Evolutionary conservation across 1,140 invertebrate genomes (phyloP), one percentile per base, ranked within the genome.

Genomic region (Luehdorfia chinensis): DNA sequence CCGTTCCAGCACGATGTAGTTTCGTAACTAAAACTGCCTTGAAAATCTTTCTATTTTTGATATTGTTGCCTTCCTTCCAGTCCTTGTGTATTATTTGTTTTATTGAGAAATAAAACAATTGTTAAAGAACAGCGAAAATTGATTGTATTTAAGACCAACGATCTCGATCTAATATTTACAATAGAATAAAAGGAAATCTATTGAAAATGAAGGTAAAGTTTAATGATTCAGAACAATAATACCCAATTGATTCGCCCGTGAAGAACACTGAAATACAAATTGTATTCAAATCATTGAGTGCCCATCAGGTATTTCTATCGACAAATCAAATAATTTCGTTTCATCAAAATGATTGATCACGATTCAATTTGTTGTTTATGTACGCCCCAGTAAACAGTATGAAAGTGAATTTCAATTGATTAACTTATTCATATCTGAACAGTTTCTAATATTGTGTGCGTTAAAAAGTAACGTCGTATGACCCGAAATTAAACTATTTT

Each of bases 281-380:
- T 34, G 41, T 53, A 59, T 59, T 50, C 50, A 34, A 43, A 44
- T 34, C 44, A 47, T 39, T 50, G 43, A 27, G 23, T 43, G 30
- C 33, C 46, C 50, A 52, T 60, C 49, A 46, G 27, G 18, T 45
- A 39, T 44, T 44, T 39, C 47, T 46, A 50, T 43, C 49, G 37
- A 47, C 53, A 53, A 58, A 55, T 45, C 48, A 44, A 57, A 58
- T 55, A 50, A 67, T 60, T 57, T 58, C 43, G 47, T 65, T 65
- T 55, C 51, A 47, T 52, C 50, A 43, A 61, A 69, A 66, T 66
- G 67, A 74, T 66, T 74, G 65, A 69, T 71, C 53, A 46, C 48
- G 32, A 39, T 53, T 59, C 56, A 59, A 66, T 69, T 58, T 54
- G 55, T 45, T 59, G 48, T 62, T 56, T 59, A 56, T 46, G 32